Conservation (phyloP, 2,797 vertebrate species). For the Pogonophryne albipinna region DNA sequence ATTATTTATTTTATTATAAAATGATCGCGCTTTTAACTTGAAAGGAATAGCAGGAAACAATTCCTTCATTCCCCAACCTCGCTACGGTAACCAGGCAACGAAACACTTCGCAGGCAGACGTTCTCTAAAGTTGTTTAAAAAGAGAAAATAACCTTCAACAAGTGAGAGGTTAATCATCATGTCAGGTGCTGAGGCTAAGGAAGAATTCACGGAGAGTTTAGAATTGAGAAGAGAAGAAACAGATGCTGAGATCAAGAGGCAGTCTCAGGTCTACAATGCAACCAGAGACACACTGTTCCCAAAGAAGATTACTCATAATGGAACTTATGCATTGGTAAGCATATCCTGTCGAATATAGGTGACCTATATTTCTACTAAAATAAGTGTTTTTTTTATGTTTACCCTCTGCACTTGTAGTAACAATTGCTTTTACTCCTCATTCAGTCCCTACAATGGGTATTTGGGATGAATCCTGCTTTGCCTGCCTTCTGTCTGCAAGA, state of each 20-base stretch:
- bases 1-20: too few relatives aligned
- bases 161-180: constrained; percentile 25
- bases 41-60: constrained; percentile 9
- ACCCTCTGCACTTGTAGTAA: neutral
- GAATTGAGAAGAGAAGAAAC: neutral
- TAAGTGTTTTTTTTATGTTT: neutral
- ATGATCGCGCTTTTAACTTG: constrained; percentile 45
- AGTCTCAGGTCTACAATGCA: constrained; percentile 77
- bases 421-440: constrained; percentile 16
- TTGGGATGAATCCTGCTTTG: constrained; percentile 89
- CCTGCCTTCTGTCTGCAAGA: constrained; percentile 89
- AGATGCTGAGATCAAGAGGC: neutral
- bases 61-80: fast-evolving
- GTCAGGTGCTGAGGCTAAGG: constrained; percentile 31
- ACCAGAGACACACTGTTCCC: constrained; percentile 75
- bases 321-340: constrained; percentile 83
- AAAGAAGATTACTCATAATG: constrained; percentile 29
- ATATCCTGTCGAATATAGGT: neutral
- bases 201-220: neutral
- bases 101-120: neutral
- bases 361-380: neutral
- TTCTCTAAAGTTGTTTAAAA: neutral
- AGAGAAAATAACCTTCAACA: neutral
- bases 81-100: constrained; percentile 59
- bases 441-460: constrained; percentile 89